A percentile compares a stretch with the other conserved stretches of the same genome.
phyloP scores from a whole-genome alignment of 2,797 vertebrate genomes.

The Phataginus tetradactyla region DNA sequence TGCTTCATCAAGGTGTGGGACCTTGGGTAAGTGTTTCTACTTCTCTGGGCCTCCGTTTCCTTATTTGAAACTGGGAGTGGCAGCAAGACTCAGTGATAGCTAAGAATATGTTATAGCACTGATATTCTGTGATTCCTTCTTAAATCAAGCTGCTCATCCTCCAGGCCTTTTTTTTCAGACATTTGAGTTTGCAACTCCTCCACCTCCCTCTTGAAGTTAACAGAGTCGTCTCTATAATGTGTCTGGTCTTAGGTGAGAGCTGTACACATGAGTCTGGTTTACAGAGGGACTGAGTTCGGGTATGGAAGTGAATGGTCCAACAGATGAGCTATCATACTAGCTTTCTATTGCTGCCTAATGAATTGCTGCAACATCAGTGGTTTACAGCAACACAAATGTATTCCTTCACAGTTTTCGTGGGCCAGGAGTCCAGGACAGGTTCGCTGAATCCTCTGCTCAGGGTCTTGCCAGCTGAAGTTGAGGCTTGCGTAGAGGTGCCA shows the following conservation, averaged over 20 bases:
- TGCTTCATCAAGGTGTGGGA: neutral
- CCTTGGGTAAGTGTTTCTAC: neutral
- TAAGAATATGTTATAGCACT: neutral
- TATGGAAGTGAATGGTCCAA: neutral
- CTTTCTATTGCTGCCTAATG: neutral
- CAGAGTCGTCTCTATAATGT: neutral
- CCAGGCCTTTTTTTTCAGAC: neutral
- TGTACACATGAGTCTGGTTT: neutral
- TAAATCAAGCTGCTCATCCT: neutral
- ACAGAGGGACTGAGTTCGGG: neutral
- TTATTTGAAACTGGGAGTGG: neutral
- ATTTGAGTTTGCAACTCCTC: neutral
- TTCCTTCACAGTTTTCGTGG: neutral
- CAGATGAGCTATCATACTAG: neutral
- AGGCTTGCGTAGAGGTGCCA: neutral
- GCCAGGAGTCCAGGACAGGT: neutral
- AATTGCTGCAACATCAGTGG: neutral
- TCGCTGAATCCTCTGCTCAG: neutral
- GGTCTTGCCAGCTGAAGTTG: neutral
- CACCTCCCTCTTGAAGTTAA: neutral
- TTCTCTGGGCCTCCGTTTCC: neutral
- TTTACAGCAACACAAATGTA: neutral
- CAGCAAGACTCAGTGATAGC: neutral
- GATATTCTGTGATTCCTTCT: neutral
- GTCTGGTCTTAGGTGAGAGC: neutral